Percentiles rank a stretch among this genome's conserved stretches.
phyloP scores from a whole-genome alignment of 2,797 vertebrate genomes.

The Amniataba percoides region DNA sequence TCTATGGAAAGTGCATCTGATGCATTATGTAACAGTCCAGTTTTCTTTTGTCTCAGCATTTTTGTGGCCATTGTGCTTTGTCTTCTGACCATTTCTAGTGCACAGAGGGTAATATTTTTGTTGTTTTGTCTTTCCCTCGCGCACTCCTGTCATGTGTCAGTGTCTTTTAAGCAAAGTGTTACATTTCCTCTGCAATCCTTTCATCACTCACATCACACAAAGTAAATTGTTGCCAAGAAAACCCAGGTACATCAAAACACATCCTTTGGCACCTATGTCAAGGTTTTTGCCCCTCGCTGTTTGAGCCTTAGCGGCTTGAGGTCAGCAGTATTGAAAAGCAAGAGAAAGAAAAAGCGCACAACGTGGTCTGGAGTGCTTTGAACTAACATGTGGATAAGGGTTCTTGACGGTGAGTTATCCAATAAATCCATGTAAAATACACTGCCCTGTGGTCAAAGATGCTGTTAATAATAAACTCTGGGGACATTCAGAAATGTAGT shows the following conservation, averaged over 20 bases:
- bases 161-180: constrained; percentile 1
- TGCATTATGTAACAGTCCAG: constrained; percentile 9
- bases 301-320: background rate
- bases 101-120: constrained; percentile 14
- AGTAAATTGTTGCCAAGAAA: constrained; percentile 38
- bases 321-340: constrained; percentile 26
- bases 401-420: background rate
- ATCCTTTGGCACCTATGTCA: constrained; percentile 6
- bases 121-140: background rate
- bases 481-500: background rate
- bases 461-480: background rate
- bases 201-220: constrained; percentile 13
- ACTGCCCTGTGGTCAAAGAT: constrained; percentile 13
- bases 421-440: background rate
- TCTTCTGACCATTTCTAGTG: constrained; percentile 23
- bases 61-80: constrained; percentile 17
- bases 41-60: constrained; percentile 31
- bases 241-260: constrained; percentile 21
- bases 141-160: constrained; percentile 24
- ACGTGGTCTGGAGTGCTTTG: background rate
- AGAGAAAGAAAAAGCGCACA: background rate
- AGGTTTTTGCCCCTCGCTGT: constrained; percentile 11
- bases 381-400: background rate
- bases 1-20: constrained; percentile 1
- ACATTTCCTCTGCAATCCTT: constrained; percentile 28